Evolutionary conservation across 2,888 invertebrate species (phyloP).

Genomic region (Euproctis similis): DNA sequence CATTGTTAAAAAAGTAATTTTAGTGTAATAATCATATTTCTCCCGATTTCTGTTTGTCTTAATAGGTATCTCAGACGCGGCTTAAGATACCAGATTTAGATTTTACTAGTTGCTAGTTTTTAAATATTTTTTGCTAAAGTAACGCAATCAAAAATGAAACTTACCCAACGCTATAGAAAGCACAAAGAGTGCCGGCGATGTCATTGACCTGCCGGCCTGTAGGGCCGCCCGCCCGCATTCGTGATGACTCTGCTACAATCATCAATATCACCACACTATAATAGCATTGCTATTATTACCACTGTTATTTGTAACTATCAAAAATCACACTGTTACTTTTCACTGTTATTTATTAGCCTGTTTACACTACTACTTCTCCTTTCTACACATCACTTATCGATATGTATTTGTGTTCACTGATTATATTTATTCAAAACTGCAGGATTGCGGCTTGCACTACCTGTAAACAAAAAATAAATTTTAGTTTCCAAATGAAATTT

Average conservation of each 20-base stretch:
- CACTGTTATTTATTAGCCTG: constrained; percentile 1
- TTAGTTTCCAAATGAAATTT: too few species aligned
- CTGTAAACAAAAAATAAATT: constrained; percentile 27
- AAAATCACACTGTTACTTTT: constrained; percentile 7
- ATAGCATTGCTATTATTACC: constrained; percentile 19
- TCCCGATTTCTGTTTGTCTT: too few species aligned
- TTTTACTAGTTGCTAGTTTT: too few species aligned
- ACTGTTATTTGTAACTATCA: constrained; percentile 7
- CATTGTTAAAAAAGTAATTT: too few species aligned
- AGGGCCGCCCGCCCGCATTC: constrained; percentile 56
- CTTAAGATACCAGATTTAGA: too few species aligned
- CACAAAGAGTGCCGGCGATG: constrained; percentile 56
- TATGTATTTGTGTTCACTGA: background rate
- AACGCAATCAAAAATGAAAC: too few species aligned
- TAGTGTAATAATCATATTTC: too few species aligned
- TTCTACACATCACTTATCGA: constrained; percentile 1
- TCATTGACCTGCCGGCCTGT: constrained; percentile 68
- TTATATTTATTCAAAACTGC: too few species aligned
- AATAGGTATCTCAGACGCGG: too few species aligned
- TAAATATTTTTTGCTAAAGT: too few species aligned
- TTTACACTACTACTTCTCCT: constrained; percentile 1
- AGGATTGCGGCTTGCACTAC: constrained; percentile 2
- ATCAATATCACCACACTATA: constrained; percentile 41
- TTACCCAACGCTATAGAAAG: constrained; percentile 60
- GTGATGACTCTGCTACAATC: constrained; percentile 43